Percentiles rank a stretch among this genome's conserved stretches.
phyloP scores from a whole-genome alignment of 2,888 invertebrate species.

The Blastobasis lacticolella region DNA sequence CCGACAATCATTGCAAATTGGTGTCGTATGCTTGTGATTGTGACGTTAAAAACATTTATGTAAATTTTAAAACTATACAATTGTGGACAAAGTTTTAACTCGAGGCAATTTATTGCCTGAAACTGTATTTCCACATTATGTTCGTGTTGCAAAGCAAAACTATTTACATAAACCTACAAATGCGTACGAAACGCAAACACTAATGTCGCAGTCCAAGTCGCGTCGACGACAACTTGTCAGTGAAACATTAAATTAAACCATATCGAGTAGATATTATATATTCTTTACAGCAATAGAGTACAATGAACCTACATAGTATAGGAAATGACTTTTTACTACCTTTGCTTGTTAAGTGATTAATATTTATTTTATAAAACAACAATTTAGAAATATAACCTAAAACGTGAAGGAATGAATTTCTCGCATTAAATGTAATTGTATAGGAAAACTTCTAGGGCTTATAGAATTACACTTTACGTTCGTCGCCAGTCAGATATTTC shows the following conservation, averaged over 20 bases:
- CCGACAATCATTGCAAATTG: too few relatives aligned
- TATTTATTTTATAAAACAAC: slow-evolving; percentile 27
- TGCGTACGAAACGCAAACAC: slow-evolving; percentile 42
- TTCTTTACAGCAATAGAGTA: slow-evolving; percentile 39
- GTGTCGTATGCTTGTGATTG: too few relatives aligned
- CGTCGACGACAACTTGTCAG: slow-evolving; percentile 20
- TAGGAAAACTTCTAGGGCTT: slow-evolving; percentile 33
- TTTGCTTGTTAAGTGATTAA: slow-evolving; percentile 25
- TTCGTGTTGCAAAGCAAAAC: slow-evolving; percentile 43
- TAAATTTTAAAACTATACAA: slow-evolving; percentile 10
- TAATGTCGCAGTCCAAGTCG: slow-evolving; percentile 34
- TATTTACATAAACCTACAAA: slow-evolving; percentile 62
- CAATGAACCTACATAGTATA: slow-evolving; percentile 32
- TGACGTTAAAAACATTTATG: too few relatives aligned
- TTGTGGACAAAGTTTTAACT: slow-evolving; percentile 17
- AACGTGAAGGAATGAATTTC: slow-evolving; percentile 64
- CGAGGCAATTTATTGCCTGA: slow-evolving; percentile 30
- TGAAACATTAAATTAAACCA: slow-evolving; percentile 33
- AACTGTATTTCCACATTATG: slow-evolving; percentile 26
- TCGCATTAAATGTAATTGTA: slow-evolving; percentile 30
- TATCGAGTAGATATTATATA: slow-evolving; percentile 27
- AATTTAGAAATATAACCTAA: slow-evolving; percentile 50
- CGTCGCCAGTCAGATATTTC: slow-evolving; percentile 18
- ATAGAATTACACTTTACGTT: slow-evolving; percentile 16
- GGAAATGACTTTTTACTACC: slow-evolving; percentile 28